phyloP scores from a whole-genome alignment of 1,140 invertebrate species.

The Drosophila lacertosa region DNA sequence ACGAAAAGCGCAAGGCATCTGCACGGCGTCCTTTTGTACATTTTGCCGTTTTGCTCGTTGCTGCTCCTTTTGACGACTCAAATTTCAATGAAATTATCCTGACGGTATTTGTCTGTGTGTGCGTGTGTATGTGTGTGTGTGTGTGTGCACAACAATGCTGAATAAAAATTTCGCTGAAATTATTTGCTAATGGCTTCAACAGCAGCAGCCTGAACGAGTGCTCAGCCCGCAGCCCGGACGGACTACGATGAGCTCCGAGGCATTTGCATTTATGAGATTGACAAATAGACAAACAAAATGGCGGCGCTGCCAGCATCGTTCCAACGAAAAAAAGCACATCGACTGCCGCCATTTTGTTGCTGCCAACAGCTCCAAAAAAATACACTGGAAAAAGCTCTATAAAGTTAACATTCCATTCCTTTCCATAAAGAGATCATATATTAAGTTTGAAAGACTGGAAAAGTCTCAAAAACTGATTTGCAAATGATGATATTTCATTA shows the following conservation, averaged over 20 bases:
- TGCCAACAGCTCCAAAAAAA: slow-evolving; percentile 16
- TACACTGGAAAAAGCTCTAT: neutral
- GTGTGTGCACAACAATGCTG: slow-evolving; percentile 59
- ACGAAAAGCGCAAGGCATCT: slow-evolving; percentile 79
- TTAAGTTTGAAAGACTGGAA: too few relatives aligned
- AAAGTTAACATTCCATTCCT: too few relatives aligned
- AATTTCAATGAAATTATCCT: slow-evolving; percentile 84
- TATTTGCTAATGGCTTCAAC: slow-evolving; percentile 78
- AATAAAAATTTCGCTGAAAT: slow-evolving; percentile 78
- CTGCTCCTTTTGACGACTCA: slow-evolving; percentile 79
- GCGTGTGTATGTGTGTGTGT: slow-evolving; percentile 10
- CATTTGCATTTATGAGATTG: slow-evolving; percentile 80
- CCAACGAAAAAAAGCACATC: slow-evolving; percentile 42
- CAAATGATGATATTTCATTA: too few relatives aligned
- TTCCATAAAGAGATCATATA: too few relatives aligned
- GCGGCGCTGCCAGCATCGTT: slow-evolving; percentile 31
- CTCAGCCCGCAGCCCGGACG: slow-evolving; percentile 24
- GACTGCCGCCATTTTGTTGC: slow-evolving; percentile 68
- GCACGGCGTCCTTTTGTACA: slow-evolving; percentile 75
- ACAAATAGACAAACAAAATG: slow-evolving; percentile 74
- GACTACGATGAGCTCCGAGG: slow-evolving; percentile 16
- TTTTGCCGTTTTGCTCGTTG: slow-evolving; percentile 55
- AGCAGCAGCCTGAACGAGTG: slow-evolving; percentile 33
- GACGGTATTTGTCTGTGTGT: slow-evolving; percentile 64
- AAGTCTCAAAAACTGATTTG: too few relatives aligned